These are phyloP conservation scores for Solenopsis invicta DNA, from an alignment of 1,140 invertebrate genomes.

Conservation along the genomic window DNA sequence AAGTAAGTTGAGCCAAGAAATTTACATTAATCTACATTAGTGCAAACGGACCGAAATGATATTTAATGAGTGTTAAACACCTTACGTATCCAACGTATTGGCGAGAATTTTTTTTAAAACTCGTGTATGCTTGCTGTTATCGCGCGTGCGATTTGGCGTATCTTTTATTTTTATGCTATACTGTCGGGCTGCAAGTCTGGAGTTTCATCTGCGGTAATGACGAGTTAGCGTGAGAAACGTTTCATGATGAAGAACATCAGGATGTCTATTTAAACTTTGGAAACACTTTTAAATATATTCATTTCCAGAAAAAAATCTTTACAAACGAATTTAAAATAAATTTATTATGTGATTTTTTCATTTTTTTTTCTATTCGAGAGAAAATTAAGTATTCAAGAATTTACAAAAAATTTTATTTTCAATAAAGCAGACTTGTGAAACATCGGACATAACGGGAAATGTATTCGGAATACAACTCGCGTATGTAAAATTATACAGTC, in stretches of 20 bases:
- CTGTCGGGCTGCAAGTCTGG: background rate
- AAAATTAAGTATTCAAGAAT: background rate
- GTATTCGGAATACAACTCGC: background rate
- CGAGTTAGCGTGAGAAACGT: background rate
- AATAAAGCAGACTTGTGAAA: background rate
- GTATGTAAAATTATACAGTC: background rate
- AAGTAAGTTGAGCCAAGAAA: no score
- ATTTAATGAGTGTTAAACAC: background rate
- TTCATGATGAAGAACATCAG: background rate
- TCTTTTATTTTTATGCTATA: constrained; percentile 29
- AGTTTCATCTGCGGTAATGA: background rate
- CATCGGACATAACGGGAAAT: background rate
- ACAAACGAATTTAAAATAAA: background rate
- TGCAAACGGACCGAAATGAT: background rate
- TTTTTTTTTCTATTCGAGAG: background rate
- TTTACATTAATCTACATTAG: no score
- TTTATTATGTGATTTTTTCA: background rate
- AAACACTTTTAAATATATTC: background rate
- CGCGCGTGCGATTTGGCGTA: background rate
- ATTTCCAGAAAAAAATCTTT: background rate
- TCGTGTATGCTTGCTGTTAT: background rate
- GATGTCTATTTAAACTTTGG: background rate
- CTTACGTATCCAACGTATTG: background rate
- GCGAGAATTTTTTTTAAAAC: background rate
- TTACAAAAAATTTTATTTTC: background rate